phyloP scores from a whole-genome alignment of 2,797 vertebrate species.

The Neosilurus mollespiculum region DNA sequence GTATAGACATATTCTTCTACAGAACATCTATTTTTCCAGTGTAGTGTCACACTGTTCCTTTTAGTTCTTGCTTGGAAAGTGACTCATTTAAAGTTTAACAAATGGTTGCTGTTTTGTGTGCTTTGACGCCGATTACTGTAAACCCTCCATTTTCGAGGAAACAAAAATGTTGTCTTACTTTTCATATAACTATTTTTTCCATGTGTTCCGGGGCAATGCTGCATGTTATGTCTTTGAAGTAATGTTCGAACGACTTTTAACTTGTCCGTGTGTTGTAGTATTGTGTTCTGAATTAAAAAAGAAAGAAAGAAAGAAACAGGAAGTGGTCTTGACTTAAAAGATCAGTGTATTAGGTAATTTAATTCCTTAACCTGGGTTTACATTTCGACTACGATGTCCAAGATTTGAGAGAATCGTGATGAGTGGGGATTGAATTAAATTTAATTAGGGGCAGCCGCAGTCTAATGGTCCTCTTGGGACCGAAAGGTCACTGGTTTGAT shows the following conservation, averaged over 20 bases:
- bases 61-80: constrained; percentile 63
- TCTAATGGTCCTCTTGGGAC: too few relatives aligned
- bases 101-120: constrained; percentile 64
- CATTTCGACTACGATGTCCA: too few relatives aligned
- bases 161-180: constrained; percentile 56
- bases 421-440: too few relatives aligned
- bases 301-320: background rate
- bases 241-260: constrained; percentile 67
- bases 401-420: too few relatives aligned
- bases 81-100: constrained; percentile 64
- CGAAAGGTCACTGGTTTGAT: too few relatives aligned
- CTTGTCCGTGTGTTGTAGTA: constrained; percentile 74
- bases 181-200: constrained; percentile 65
- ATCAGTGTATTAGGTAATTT: background rate
- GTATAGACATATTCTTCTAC: constrained; percentile 68
- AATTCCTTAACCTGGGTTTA: background rate
- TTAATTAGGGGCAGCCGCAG: too few relatives aligned
- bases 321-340: background rate
- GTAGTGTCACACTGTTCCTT: constrained; percentile 59
- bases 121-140: constrained; percentile 77
- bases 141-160: constrained; percentile 69
- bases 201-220: constrained; percentile 68
- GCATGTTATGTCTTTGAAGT: constrained; percentile 74
- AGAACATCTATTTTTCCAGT: constrained; percentile 72
- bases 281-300: constrained; percentile 71